Evolutionary conservation across 2,113 vertebrate genomes (phyloP).

Genomic region (Vulpes lagopus): DNA sequence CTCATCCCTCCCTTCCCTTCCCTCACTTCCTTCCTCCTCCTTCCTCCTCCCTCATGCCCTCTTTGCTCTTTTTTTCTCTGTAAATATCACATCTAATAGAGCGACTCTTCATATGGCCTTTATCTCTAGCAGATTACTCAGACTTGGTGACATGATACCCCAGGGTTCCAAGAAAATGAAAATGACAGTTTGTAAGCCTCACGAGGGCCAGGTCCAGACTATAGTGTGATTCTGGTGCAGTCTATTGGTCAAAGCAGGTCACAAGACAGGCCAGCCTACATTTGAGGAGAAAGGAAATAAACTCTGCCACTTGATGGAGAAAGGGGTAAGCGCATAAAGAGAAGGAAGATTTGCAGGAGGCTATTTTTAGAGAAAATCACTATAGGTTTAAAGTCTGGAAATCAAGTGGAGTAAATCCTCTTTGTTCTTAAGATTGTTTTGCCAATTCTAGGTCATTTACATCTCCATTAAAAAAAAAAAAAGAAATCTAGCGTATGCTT

Average conservation of each 20-base stretch:
- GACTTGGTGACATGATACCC: background rate
- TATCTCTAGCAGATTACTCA: background rate
- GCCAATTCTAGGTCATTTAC: background rate
- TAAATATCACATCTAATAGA: background rate
- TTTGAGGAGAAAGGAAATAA: background rate
- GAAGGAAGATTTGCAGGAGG: background rate
- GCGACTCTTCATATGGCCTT: background rate
- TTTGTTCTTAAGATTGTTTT: background rate
- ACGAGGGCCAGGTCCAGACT: background rate
- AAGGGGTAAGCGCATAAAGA: background rate
- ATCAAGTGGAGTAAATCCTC: background rate
- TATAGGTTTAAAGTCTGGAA: background rate
- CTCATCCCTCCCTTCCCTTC: background rate
- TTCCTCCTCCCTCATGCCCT: background rate
- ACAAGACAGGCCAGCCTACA: background rate
- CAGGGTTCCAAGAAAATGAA: background rate
- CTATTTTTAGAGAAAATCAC: background rate
- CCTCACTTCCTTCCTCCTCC: background rate
- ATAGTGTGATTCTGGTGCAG: background rate
- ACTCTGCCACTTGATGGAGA: background rate
- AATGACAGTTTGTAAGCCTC: background rate
- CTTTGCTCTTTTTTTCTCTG: background rate
- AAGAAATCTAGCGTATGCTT: background rate
- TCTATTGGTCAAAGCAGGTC: background rate
- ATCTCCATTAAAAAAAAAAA: background rate